Conservation (phyloP, 2,888 invertebrate genomes). For the Ectropis crepuscularia region DNA sequence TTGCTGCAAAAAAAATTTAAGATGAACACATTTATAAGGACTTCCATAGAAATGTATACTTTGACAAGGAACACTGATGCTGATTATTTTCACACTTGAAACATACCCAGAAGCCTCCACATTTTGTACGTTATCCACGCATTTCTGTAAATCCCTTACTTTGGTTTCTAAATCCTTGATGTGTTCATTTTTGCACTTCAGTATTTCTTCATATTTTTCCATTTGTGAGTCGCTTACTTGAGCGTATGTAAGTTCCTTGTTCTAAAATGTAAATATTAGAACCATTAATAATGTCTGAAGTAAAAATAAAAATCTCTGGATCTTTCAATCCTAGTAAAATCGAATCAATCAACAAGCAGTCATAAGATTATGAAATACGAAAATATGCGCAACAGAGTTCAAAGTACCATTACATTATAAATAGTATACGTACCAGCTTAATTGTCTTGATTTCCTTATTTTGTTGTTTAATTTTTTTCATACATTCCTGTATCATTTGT, state of each 20-base stretch:
- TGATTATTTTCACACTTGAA: not conserved
- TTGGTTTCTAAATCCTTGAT: slow-evolving; percentile 82
- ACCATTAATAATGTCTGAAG: no score
- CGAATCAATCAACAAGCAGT: no score
- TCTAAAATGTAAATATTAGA: slow-evolving; percentile 50
- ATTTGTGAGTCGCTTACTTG: slow-evolving; percentile 75
- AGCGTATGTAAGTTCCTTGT: slow-evolving; percentile 72
- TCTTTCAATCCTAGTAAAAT: no score
- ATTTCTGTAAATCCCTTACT: slow-evolving; percentile 70
- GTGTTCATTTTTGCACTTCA: slow-evolving; percentile 82
- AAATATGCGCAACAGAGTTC: not conserved
- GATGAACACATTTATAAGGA: not conserved
- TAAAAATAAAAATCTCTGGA: no score
- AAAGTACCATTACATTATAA: not conserved
- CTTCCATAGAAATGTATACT: no score
- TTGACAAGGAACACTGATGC: no score
- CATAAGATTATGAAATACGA: no score
- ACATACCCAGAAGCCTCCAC: slow-evolving; percentile 65
- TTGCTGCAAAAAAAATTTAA: slow-evolving; percentile 63
- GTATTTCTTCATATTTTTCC: slow-evolving; percentile 78
- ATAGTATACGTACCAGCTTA: slow-evolving; percentile 61
- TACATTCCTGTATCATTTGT: slow-evolving; percentile 84
- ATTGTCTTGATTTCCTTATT: slow-evolving; percentile 79
- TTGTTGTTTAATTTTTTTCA: slow-evolving; percentile 82
- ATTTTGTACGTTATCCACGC: slow-evolving; percentile 61